Percentiles rank a stretch among this genome's conserved stretches.
Evolutionary conservation across 2,888 invertebrate genomes (phyloP).

Genomic region (Agrotis puta): DNA sequence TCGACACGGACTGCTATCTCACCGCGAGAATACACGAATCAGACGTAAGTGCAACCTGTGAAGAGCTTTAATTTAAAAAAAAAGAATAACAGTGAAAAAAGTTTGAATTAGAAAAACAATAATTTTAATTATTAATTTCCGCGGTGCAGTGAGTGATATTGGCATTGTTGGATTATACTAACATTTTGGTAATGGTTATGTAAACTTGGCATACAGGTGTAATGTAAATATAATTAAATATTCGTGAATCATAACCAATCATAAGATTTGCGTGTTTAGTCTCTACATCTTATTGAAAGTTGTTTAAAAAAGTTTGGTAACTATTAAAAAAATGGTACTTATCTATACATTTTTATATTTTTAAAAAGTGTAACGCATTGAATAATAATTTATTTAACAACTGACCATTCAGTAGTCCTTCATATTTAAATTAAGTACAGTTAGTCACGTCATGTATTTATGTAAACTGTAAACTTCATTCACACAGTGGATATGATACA

Average conservation of each 20-base stretch:
- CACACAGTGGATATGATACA: too few species aligned
- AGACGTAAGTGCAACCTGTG: constrained; percentile 78
- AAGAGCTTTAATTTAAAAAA: constrained; percentile 1
- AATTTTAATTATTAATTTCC: constrained; percentile 6
- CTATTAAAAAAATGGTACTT: too few species aligned
- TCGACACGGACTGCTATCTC: constrained; percentile 79
- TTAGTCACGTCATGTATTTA: too few species aligned
- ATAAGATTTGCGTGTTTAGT: constrained; percentile 16
- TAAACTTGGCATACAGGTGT: constrained; percentile 30
- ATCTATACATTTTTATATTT: too few species aligned
- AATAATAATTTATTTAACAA: too few species aligned
- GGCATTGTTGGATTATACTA: constrained; percentile 26
- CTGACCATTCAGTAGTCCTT: too few species aligned
- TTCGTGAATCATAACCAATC: constrained; percentile 10
- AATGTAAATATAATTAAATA: constrained; percentile 29
- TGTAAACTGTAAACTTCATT: too few species aligned
- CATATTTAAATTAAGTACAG: too few species aligned
- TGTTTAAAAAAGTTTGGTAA: neutral
- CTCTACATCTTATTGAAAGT: neutral
- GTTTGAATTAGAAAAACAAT: neutral
- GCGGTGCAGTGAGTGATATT: constrained; percentile 61
- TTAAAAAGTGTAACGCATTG: too few species aligned
- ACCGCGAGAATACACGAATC: constrained; percentile 77
- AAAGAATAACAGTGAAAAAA: constrained; percentile 45
- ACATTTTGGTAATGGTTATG: constrained; percentile 34